Evolutionary conservation across 37 sponge, comb jelly and placozoan species (phyloP).

Genomic region (Hormiphora californensis): DNA sequence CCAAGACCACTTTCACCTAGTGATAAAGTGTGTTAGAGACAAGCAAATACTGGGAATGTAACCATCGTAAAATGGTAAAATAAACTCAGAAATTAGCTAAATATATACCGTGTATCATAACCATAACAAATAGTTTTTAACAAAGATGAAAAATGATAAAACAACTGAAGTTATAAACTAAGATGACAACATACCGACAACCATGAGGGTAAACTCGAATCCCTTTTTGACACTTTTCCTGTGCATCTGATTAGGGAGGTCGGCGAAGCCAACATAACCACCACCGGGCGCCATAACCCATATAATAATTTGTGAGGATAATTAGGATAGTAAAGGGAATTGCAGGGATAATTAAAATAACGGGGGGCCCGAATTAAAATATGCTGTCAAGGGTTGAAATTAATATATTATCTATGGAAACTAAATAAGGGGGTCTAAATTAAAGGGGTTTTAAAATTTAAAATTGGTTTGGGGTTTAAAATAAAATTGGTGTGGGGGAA

Average conservation of each 20-base stretch:
- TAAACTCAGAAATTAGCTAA: not conserved
- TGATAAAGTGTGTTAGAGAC: not conserved
- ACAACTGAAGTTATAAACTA: not conserved
- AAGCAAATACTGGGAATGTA: not conserved
- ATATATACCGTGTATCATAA: not conserved
- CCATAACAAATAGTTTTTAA: too few species aligned
- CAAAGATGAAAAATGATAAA: not conserved
- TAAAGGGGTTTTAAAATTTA: too few species aligned
- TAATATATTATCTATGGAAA: too few species aligned
- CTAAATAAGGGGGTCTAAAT: too few species aligned
- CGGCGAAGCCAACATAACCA: conserved; percentile 36
- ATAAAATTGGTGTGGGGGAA: too few species aligned
- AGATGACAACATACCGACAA: conserved; percentile 87
- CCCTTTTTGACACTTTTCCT: conserved; percentile 92
- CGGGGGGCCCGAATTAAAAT: too few species aligned
- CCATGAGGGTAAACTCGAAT: conserved; percentile 97
- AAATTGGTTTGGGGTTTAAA: too few species aligned
- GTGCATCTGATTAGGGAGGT: conserved; percentile 67
- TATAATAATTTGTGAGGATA: too few species aligned
- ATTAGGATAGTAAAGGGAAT: too few species aligned
- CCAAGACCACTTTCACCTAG: conserved; percentile 95
- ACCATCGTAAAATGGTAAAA: not conserved
- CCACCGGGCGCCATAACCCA: too few species aligned
- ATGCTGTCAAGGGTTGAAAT: too few species aligned
- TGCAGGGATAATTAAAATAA: too few species aligned